Evolutionary conservation across 2,888 invertebrate species (phyloP).

Genomic region (Microchrysa polita): DNA sequence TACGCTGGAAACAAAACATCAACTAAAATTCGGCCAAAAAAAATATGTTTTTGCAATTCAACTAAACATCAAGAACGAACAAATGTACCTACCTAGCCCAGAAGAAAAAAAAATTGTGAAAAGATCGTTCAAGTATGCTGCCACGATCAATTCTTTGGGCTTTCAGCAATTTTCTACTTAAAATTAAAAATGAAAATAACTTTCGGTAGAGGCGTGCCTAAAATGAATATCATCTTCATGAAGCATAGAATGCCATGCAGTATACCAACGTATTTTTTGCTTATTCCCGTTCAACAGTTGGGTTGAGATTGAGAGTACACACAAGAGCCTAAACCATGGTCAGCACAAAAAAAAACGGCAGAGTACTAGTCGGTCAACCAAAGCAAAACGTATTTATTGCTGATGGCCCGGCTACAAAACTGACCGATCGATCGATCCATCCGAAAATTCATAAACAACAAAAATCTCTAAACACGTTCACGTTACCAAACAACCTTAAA

Average conservation of each 20-base stretch:
- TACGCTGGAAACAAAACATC: no score
- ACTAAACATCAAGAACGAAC: not conserved
- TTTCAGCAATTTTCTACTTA: constrained; percentile 41
- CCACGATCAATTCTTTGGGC: constrained; percentile 9
- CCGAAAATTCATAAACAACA: constrained; percentile 30
- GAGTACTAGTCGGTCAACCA: constrained; percentile 4
- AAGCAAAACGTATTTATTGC: not conserved
- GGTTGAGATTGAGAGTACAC: no score
- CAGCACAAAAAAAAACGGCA: constrained; percentile 17
- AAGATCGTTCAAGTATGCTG: constrained; percentile 20
- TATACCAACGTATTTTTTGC: no score
- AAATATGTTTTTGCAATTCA: not conserved
- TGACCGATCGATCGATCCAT: not conserved
- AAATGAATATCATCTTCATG: constrained; percentile 35
- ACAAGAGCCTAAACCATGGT: constrained; percentile 25
- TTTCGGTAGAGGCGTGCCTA: constrained; percentile 41
- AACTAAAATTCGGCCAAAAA: no score
- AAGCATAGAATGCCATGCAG: not conserved
- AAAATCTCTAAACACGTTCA: constrained; percentile 30
- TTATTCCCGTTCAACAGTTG: no score
- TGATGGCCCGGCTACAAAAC: no score
- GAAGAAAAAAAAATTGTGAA: no score
- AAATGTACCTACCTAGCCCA: not conserved
- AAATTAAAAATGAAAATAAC: constrained; percentile 42
- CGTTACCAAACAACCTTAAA: constrained; percentile 41